A percentile compares a stretch with the other conserved stretches of the same genome.
These are phyloP conservation scores for Oscheius sp. DNA, from an alignment of 2,888 invertebrate species.

Conservation along the genomic window DNA sequence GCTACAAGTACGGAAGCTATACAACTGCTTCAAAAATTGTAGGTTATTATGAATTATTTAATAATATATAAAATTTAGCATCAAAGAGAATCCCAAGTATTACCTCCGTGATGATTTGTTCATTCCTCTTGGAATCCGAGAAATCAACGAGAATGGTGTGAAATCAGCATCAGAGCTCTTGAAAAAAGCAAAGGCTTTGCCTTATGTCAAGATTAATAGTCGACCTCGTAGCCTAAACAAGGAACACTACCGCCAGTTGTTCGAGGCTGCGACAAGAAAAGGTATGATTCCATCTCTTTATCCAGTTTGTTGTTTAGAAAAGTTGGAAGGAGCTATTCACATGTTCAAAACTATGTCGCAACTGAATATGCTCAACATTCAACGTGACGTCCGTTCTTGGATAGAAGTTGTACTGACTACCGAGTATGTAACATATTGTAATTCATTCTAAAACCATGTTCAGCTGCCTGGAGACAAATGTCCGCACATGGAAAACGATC, in stretches of 20 bases:
- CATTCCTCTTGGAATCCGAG: background rate
- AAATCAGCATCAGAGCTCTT: background rate
- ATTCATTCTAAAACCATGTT: background rate
- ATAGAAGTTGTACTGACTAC: background rate
- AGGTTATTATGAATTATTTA: background rate
- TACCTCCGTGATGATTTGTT: constrained; percentile 9
- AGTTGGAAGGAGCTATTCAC: background rate
- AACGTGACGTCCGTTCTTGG: background rate
- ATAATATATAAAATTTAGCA: background rate
- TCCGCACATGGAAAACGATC: background rate
- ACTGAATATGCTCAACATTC: background rate
- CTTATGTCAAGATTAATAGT: background rate
- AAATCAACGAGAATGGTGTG: background rate
- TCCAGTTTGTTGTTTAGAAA: background rate
- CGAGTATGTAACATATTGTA: background rate
- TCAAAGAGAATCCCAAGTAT: constrained; percentile 1
- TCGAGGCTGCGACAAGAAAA: background rate
- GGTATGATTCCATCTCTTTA: background rate
- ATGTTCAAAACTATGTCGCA: background rate
- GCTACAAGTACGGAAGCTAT: background rate
- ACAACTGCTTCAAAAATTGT: background rate
- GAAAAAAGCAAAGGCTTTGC: background rate
- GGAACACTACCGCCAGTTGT: too few species aligned
- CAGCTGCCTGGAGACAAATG: background rate
- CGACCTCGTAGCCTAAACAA: background rate